These are phyloP conservation scores for Eucera pruinosa DNA, from an alignment of 2,888 invertebrate genomes.

Conservation along the genomic window DNA sequence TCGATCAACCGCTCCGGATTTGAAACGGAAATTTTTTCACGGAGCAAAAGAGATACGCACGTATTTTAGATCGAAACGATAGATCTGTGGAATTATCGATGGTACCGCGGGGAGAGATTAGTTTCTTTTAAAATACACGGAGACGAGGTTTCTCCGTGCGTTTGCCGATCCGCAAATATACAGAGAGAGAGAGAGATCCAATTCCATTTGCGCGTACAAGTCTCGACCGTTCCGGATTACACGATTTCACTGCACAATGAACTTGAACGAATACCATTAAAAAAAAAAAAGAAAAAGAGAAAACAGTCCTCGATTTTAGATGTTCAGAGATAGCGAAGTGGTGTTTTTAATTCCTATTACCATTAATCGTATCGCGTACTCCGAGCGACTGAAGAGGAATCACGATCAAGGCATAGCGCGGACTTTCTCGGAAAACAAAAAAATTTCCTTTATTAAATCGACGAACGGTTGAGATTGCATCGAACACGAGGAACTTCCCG, in stretches of 20 bases:
- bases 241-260: background rate
- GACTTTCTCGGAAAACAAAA: no score
- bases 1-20: background rate
- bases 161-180: constrained; percentile 32
- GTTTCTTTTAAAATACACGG: constrained; percentile 47
- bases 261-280: no score
- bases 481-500: constrained; percentile 11
- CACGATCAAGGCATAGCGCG: no score
- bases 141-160: constrained; percentile 24
- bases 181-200: no score
- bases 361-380: no score
- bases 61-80: no score
- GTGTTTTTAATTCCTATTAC: no score
- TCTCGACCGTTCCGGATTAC: constrained; percentile 38
- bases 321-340: no score
- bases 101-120: constrained; percentile 26
- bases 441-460: constrained; percentile 2
- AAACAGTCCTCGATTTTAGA: background rate
- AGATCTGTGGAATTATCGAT: constrained; percentile 39
- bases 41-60: constrained; percentile 6
- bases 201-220: constrained; percentile 11
- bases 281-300: no score
- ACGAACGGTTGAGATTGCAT: constrained; percentile 25
- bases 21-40: background rate
- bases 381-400: no score